Conservation (phyloP, 2,113 vertebrate species). For the Leptobrachium leishanense region DNA sequence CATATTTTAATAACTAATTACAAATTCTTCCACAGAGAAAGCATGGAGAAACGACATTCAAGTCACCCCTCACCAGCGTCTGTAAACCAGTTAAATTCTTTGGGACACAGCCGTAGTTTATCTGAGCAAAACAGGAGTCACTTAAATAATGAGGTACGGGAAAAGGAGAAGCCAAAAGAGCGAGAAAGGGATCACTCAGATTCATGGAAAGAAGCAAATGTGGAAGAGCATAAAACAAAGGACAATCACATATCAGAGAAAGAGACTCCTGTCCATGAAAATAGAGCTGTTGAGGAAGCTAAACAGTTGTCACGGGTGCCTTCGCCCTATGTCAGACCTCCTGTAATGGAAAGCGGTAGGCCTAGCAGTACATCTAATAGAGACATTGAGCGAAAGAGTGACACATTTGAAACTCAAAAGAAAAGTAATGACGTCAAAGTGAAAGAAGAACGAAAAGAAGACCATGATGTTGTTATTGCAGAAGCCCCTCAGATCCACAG, state of each 20-base stretch:
- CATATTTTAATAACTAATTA: neutral
- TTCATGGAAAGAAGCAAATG: constrained; percentile 80
- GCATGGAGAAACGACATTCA: constrained; percentile 86
- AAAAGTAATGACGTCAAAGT: constrained; percentile 90
- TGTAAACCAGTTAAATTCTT: constrained; percentile 74
- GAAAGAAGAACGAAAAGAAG: constrained; percentile 94
- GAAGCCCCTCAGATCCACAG: constrained; percentile 75
- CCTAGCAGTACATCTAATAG: constrained; percentile 79
- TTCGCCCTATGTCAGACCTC: constrained; percentile 81
- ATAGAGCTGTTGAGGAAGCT: constrained; percentile 75
- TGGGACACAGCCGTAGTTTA: constrained; percentile 80
- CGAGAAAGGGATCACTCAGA: constrained; percentile 80
- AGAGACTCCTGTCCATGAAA: constrained; percentile 78
- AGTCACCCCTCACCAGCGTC: constrained; percentile 89
- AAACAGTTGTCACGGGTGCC: constrained; percentile 80
- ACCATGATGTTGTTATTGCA: constrained; percentile 74
- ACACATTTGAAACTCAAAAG: constrained; percentile 84
- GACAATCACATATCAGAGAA: constrained; percentile 84
- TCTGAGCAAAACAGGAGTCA: constrained; percentile 78
- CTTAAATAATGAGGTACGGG: constrained; percentile 73
- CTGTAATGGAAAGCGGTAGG: constrained; percentile 63
- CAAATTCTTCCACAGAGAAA: constrained; percentile 71
- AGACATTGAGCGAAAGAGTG: constrained; percentile 84
- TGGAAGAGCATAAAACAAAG: constrained; percentile 90
- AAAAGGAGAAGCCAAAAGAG: constrained; percentile 90